These are phyloP conservation scores for Sycobia sp. DNA, from an alignment of 1,140 invertebrate genomes.

Conservation along the genomic window DNA sequence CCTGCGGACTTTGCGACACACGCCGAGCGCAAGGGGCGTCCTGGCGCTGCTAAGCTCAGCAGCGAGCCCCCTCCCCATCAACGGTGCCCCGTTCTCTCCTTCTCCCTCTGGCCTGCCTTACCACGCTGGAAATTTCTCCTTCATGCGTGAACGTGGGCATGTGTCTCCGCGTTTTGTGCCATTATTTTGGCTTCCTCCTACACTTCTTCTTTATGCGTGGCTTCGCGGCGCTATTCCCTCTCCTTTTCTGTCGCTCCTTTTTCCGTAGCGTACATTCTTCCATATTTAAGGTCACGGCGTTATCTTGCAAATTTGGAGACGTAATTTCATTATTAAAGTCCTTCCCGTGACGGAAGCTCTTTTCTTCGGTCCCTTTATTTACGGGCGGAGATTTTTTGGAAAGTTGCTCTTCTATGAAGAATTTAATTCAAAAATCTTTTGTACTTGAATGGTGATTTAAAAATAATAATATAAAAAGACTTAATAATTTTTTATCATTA, in stretches of 20 bases:
- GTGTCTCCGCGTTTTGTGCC: neutral
- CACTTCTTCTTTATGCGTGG: neutral
- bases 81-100: slow-evolving; percentile 23
- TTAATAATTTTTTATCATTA: no score
- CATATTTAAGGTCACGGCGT: slow-evolving; percentile 1
- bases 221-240: neutral
- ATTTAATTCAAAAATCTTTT: no score
- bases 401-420: no score
- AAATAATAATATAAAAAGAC: no score
- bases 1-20: slow-evolving; percentile 37
- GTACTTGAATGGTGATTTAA: no score
- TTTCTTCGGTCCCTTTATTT: neutral
- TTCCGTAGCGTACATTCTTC: neutral
- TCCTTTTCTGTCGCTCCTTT: neutral
- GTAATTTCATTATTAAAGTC: slow-evolving; percentile 13
- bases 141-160: neutral
- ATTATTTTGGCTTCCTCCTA: slow-evolving; percentile 2
- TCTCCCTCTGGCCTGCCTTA: slow-evolving; percentile 5
- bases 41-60: slow-evolving; percentile 26
- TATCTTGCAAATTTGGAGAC: slow-evolving; percentile 13
- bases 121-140: neutral
- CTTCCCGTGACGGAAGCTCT: neutral
- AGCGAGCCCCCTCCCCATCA: slow-evolving; percentile 20
- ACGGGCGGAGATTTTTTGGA: no score
- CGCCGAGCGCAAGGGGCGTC: slow-evolving; percentile 32